Evolutionary conservation across 2,888 invertebrate genomes (phyloP), one percentile per base, ranked within the genome.

Genomic region (Tachina grossa): DNA sequence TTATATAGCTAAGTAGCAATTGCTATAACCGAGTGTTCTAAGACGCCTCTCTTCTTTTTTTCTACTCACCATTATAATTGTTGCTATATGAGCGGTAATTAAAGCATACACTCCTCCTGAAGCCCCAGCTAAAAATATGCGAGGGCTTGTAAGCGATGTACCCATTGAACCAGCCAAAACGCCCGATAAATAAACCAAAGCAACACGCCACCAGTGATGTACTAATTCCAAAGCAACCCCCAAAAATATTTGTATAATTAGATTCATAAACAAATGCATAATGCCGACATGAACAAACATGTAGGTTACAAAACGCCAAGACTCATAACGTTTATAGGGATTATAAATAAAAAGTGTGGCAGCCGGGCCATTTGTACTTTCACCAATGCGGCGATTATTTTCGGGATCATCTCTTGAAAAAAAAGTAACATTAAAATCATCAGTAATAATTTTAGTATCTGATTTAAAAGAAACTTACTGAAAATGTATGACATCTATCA

Each of bases 211-310:
- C 96, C 97, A 98, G 88, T 96, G 95, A 92, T 99, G 99, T 0
- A 99, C 98, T 95, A 99, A 96, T 93, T 99, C 99, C 85, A 99
- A 93, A 0, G 99, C 98, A 11, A 98, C 95, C 0, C 99, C 99
- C 80, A 99, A 94, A 92, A 98, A 94, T 83, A 99, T 93, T 92
- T 99, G 99, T 84, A 98, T 97, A 75, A 98, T 93, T 39, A 98
- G 93, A 92, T 99, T 99, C 90, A 98, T 97, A 86, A 97, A 93
- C 51, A 99, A 94, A 92, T 99, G 99, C 90, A 97, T 95, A 66
- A 95, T 95, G 71, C 98, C 98, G 85, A 97, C 96, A 93, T 99
- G 99, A 39, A 99, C 97, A 91, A 99, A 96, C 98, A 98, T 98
- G 91, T 99, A 99, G 0, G 97, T 96, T 66, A 98, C 89, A 92